Base-by-base conservation (phyloP, 2,797 vertebrate species). In the Oryzias dopingdopingensis region DNA sequence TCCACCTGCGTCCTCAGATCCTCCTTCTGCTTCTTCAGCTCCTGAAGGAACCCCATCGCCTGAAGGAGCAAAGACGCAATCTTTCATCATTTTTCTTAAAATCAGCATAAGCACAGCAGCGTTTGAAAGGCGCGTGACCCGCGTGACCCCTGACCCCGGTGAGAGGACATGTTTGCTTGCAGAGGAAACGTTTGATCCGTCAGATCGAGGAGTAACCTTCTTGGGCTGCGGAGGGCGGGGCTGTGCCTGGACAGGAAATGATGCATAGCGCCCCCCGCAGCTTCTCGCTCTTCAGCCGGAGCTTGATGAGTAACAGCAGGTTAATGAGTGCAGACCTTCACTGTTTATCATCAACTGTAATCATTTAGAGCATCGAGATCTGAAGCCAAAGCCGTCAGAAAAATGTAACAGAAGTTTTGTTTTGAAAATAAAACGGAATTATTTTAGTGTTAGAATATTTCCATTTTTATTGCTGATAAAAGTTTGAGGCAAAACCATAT, bases 11-110 rank as follows among this genome's bases (percentile, higher is more conserved):
- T 72, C 60, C 51, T 76, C 68, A 91, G 52, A 5, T 0, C 23
- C 2, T 67, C 61, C 18, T 82, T 90, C 29, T 93, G 66, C 2
- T 29, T 22, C 0, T 49, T 48, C 1, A 93, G 62, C 3, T 94
- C 86, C 57, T 90, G 80, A 15, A 91, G 83, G 51, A 92, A 62
- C 37, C 43, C 48, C 26, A 76, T 52, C 49, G 77, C 70, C 93
- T 96, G 62, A 1, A 62, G 49, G 1, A 58, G 49, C 65, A 63
- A 23, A 58, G 8, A 50, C 29, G 42, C 2, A 1, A 32, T 2
- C 29, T 7, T 32, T 32, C 7, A 32, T 2, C 32, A 37, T 37
- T 37, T 37, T 12, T 3, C 32, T 2, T 29, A 6, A 29, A 6
- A 29, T 29, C 26, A 29, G 24, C 24, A 26, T 6, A 26, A 26